phyloP scores from a whole-genome alignment of 2,797 vertebrate genomes.

The Austrolebias charrua region DNA sequence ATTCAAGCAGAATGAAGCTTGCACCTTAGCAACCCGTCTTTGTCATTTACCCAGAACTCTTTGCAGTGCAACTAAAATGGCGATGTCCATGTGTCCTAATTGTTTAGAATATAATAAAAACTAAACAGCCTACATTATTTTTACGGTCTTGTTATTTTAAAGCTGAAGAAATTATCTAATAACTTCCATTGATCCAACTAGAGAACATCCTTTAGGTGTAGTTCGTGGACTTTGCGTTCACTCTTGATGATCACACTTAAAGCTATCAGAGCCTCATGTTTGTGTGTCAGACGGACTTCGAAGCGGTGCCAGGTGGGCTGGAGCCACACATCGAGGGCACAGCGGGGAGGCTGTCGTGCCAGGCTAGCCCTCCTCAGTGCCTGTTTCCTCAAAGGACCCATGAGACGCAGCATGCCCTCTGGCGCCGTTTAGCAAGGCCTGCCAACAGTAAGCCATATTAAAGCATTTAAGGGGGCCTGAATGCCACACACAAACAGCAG shows the following conservation, averaged over 20 bases:
- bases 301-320: constrained; percentile 58
- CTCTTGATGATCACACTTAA: constrained; percentile 6
- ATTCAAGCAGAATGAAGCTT: too few relatives aligned
- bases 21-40: too few relatives aligned
- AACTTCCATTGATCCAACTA: too few relatives aligned
- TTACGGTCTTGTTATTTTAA: too few relatives aligned
- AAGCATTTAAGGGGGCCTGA: constrained; percentile 54
- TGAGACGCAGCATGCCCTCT: constrained; percentile 40
- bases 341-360: constrained; percentile 47
- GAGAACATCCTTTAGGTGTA: too few relatives aligned
- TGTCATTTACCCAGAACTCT: too few relatives aligned
- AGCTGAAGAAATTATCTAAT: too few relatives aligned
- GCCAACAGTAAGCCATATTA: constrained; percentile 61
- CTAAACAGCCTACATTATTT: too few relatives aligned
- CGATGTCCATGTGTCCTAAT: too few relatives aligned
- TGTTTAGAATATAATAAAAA: too few relatives aligned
- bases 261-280: constrained; percentile 32
- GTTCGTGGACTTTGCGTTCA: neutral
- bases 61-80: too few relatives aligned
- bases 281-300: constrained; percentile 50
- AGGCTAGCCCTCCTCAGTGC: constrained; percentile 35
- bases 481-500: constrained; percentile 55
- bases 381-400: constrained; percentile 54
- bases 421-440: constrained; percentile 50
- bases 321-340: constrained; percentile 44